Evolutionary conservation across 2,797 vertebrate genomes (phyloP).

Genomic region (Alfaro cultratus): DNA sequence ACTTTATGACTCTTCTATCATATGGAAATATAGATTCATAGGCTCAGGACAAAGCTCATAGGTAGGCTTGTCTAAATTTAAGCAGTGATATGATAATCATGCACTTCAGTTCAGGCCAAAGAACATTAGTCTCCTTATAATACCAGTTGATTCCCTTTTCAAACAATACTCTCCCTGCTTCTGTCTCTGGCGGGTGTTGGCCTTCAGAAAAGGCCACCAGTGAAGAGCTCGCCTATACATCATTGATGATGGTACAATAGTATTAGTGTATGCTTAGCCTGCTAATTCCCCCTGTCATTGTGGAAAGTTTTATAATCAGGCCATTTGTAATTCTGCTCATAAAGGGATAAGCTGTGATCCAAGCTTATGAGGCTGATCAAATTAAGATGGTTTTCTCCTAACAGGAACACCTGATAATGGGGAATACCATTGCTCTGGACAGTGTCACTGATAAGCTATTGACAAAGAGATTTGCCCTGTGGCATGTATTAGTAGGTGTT

Average conservation of each 20-base stretch:
- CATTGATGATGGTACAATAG: conserved; percentile 79
- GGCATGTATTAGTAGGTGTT: conserved; percentile 42
- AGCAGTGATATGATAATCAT: conserved; percentile 63
- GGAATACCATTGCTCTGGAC: conserved; percentile 54
- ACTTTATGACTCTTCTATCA: conserved; percentile 72
- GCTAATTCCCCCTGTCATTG: conserved; percentile 72
- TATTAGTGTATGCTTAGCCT: conserved; percentile 74
- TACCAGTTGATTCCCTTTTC: conserved; percentile 73
- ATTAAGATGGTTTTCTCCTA: conserved; percentile 73
- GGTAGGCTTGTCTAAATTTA: conserved; percentile 62
- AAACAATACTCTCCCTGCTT: conserved; percentile 57
- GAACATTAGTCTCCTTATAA: conserved; percentile 78
- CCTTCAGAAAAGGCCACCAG: conserved; percentile 64
- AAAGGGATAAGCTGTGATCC: conserved; percentile 72
- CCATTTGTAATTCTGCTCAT: conserved; percentile 71
- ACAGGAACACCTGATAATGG: conserved; percentile 71
- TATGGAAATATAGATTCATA: conserved; percentile 76
- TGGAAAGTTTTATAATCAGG: conserved; percentile 71
- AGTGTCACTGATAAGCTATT: conserved; percentile 59
- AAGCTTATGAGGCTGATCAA: conserved; percentile 68
- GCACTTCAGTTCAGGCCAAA: conserved; percentile 63
- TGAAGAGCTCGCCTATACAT: conserved; percentile 74
- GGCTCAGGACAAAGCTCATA: conserved; percentile 71
- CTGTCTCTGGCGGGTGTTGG: conserved; percentile 50
- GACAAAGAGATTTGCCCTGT: conserved; percentile 59